Conservation (phyloP, 1,140 invertebrate genomes). For the Dysdera silvatica region DNA sequence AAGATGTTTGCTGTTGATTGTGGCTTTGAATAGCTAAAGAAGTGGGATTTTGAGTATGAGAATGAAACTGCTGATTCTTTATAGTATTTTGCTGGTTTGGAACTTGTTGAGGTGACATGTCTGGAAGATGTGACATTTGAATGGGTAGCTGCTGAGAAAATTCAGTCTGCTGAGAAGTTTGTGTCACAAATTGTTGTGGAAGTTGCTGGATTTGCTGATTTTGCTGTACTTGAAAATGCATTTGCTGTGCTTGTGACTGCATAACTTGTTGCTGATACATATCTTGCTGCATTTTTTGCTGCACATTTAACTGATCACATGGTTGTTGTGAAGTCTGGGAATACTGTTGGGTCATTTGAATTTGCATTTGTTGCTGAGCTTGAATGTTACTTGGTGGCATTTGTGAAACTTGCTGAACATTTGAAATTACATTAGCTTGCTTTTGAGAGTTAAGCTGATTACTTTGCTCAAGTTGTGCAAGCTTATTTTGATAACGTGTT, state of each 20-base stretch:
- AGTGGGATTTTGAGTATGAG: background rate
- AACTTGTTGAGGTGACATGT: slow-evolving; percentile 46
- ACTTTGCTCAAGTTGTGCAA: slow-evolving; percentile 39
- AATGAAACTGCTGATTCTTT: background rate
- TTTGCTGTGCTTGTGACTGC: slow-evolving; percentile 32
- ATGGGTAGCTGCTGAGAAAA: slow-evolving; percentile 44
- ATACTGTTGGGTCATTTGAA: background rate
- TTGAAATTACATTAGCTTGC: background rate
- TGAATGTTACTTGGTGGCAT: slow-evolving; percentile 1
- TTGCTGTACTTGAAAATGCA: slow-evolving; percentile 39
- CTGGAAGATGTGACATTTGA: slow-evolving; percentile 37
- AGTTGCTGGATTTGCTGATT: slow-evolving; percentile 33
- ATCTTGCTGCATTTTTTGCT: slow-evolving; percentile 3
- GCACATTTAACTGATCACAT: background rate
- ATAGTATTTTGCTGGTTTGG: slow-evolving; percentile 49
- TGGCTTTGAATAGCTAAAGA: no score
- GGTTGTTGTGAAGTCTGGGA: slow-evolving; percentile 3
- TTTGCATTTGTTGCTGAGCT: slow-evolving; percentile 3
- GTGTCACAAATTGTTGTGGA: slow-evolving; percentile 42
- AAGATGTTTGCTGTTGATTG: background rate
- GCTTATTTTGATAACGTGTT: slow-evolving; percentile 33
- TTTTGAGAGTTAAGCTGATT: slow-evolving; percentile 46
- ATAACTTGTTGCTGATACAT: slow-evolving; percentile 8
- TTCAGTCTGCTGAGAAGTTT: no score
- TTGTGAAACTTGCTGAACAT: slow-evolving; percentile 17